Conservation (phyloP, 2,888 invertebrate genomes). For the Cryptophagus acutangulus region DNA sequence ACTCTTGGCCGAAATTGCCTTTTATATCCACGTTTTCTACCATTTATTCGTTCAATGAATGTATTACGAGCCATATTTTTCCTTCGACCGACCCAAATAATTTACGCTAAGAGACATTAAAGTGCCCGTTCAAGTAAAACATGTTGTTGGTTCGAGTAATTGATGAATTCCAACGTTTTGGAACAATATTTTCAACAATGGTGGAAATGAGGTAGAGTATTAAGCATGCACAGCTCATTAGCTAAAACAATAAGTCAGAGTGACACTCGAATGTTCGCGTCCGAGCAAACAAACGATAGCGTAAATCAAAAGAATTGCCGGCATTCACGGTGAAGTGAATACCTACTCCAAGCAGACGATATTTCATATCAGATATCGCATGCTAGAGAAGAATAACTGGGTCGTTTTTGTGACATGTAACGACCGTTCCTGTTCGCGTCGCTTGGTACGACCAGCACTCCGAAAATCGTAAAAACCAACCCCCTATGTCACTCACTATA, state of each 20-base stretch:
- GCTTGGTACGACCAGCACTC: conserved; percentile 27
- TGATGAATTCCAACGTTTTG: too few species aligned
- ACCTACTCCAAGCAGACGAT: conserved; percentile 33
- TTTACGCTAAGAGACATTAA: too few species aligned
- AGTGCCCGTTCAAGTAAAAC: too few species aligned
- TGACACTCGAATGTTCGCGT: conserved; percentile 31
- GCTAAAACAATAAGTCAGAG: conserved; percentile 33
- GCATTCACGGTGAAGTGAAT: conserved; percentile 39
- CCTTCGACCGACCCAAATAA: conserved; percentile 11
- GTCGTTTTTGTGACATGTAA: conserved; percentile 35
- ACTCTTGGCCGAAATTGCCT: conserved; percentile 41
- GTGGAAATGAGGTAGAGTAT: too few species aligned
- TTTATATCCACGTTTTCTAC: conserved; percentile 38
- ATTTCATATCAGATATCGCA: conserved; percentile 38
- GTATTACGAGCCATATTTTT: conserved; percentile 20
- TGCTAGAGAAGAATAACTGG: conserved; percentile 34
- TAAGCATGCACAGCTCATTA: conserved; percentile 28
- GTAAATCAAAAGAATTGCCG: conserved; percentile 41
- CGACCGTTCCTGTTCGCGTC: conserved; percentile 32
- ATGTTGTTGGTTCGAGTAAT: too few species aligned
- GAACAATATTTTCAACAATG: too few species aligned
- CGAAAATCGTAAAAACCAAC: conserved; percentile 14
- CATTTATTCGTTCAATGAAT: conserved; percentile 30
- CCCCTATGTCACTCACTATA: too few species aligned
- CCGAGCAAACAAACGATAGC: conserved; percentile 41